These are phyloP conservation scores for Hirtodrosophila trivittata DNA, from an alignment of 2,888 invertebrate species.

Conservation along the genomic window DNA sequence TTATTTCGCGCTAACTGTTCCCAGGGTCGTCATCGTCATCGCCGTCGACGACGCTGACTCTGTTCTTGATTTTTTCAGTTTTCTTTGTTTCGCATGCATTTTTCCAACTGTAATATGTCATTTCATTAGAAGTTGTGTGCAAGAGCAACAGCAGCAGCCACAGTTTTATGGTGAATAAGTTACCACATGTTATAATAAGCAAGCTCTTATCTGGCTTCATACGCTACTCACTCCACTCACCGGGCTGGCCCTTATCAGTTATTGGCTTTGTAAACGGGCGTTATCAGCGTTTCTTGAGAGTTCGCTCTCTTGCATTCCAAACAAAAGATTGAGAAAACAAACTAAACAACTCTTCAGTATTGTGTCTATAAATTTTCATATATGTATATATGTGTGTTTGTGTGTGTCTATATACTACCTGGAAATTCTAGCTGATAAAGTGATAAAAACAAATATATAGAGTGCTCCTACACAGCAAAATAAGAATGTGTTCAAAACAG, in stretches of 20 bases:
- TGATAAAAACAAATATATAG: slow-evolving; percentile 43
- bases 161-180: slow-evolving; percentile 28
- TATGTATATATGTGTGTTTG: slow-evolving; percentile 3
- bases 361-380: slow-evolving; percentile 16
- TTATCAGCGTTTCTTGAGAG: slow-evolving; percentile 52
- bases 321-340: slow-evolving; percentile 79
- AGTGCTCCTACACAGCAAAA: slow-evolving; percentile 32
- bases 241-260: slow-evolving; percentile 63
- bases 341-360: slow-evolving; percentile 49
- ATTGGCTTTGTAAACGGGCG: slow-evolving; percentile 46
- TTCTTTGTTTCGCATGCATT: slow-evolving; percentile 50
- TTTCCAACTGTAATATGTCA: slow-evolving; percentile 33
- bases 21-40: slow-evolving; percentile 52
- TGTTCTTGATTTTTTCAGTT: slow-evolving; percentile 48
- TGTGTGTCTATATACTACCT: slow-evolving; percentile 35
- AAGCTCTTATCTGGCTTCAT: slow-evolving; percentile 31
- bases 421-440: slow-evolving; percentile 66
- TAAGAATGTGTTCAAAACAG: neutral
- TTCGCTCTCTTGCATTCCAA: slow-evolving; percentile 38
- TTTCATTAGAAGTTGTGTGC: slow-evolving; percentile 57
- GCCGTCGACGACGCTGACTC: slow-evolving; percentile 32
- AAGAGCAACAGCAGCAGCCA: slow-evolving; percentile 14
- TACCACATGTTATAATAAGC: slow-evolving; percentile 23
- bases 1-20: slow-evolving; percentile 56
- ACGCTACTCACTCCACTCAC: slow-evolving; percentile 5